Base-by-base conservation (phyloP, 2,888 invertebrate species). In the Caenorhabditis virilis region DNA sequence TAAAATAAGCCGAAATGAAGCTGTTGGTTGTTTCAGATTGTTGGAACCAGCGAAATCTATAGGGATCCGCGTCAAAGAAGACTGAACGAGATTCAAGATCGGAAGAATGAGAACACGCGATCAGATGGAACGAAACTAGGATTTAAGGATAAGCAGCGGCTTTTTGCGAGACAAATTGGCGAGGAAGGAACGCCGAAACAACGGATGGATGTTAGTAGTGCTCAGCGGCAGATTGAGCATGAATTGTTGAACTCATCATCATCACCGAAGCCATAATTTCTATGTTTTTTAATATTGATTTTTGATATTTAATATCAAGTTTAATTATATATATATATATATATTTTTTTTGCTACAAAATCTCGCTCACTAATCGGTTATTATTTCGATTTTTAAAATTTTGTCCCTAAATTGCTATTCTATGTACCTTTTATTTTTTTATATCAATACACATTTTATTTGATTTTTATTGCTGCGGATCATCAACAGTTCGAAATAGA, bases 111-210 rank as follows among this genome's bases (percentile, higher is more conserved):
- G 26, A 42, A 39, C 26, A 52, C 27, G 11, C 36, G 62, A 16
- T 46, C 63, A 4, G 80, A 82, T 50, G 79, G 78, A 2, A 95
- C 95, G 84, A 92, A 94, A 81, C 88, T 97, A 65, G 92, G 92
- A 58, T 98, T 98, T 86, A 91, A 93, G 84, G 97, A 98, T 85
- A 98, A 98, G 86, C 97, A 97, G 95, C 93, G 93, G 86, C 93
- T 95, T 91, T 98, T 98, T 87, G 97, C 95, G 41, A 89, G 91
- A 86, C 95, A 95, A 87, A 91, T 93, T 15, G 95, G 95, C 39
- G 89, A 90, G 79, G 89, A 90, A 82, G 39, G 50, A 15, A 56
- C 62, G 6, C 72, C 72, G 23, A 67, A 60, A 30, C 63, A 72
- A 35, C 48, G 68, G 38, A 41, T 59, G 39, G 53, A 60, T 38